These are phyloP conservation scores for Sminthurides bifidus DNA, from an alignment of 1,140 invertebrate species.

Conservation along the genomic window DNA sequence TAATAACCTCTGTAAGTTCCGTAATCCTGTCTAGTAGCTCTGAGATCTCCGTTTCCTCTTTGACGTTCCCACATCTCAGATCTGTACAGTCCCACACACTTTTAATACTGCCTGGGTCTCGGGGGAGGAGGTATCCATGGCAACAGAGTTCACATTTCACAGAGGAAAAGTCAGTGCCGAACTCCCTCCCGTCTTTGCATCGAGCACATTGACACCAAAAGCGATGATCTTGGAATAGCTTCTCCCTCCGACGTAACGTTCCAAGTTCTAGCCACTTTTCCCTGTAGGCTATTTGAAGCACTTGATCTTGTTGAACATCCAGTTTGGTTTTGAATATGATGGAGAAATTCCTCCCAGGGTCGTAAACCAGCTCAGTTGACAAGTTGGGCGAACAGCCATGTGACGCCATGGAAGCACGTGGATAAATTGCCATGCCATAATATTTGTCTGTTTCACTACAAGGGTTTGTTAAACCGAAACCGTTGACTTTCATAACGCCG, in stretches of 20 bases:
- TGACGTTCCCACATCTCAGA: not conserved
- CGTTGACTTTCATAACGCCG: not conserved
- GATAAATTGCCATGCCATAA: conserved; percentile 4
- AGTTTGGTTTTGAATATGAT: not conserved
- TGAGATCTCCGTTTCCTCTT: not conserved
- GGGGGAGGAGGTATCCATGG: not conserved
- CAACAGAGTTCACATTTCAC: conserved; percentile 46
- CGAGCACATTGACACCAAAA: conserved; percentile 59
- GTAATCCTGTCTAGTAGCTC: not conserved
- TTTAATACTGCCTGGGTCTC: not conserved
- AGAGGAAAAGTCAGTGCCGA: conserved; percentile 57
- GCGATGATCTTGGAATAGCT: conserved; percentile 57
- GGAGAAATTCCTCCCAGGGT: not conserved
- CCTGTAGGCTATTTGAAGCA: conserved; percentile 59
- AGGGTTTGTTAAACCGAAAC: not conserved
- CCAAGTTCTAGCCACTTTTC: conserved; percentile 52
- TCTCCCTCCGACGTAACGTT: conserved; percentile 54
- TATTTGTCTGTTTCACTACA: not conserved
- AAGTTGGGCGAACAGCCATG: conserved; percentile 4
- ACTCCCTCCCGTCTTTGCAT: conserved; percentile 60
- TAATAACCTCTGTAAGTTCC: not conserved
- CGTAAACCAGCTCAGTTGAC: not conserved
- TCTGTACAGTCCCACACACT: not conserved
- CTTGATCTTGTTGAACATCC: conserved; percentile 46
- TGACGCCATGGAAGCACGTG: not conserved